These are phyloP conservation scores for Muntiacus reevesi DNA, from an alignment of 2,113 vertebrate genomes.

Conservation along the genomic window DNA sequence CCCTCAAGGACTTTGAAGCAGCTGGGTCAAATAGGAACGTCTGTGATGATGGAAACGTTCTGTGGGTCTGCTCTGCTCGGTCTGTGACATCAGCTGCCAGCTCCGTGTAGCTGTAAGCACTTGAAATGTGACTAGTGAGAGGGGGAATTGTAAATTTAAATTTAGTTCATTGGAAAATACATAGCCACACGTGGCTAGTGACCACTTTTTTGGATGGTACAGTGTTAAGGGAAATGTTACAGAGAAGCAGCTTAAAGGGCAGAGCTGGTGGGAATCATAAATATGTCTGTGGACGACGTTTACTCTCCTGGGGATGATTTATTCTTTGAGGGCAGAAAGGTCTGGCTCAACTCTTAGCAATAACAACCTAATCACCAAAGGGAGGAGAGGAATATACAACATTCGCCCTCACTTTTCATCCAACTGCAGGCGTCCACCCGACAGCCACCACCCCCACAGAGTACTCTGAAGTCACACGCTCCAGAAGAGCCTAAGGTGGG, in stretches of 20 bases:
- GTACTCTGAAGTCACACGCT: not conserved
- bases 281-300: constrained; percentile 70
- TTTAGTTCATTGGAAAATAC: not conserved
- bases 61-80: not conserved
- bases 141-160: not conserved
- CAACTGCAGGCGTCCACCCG: not conserved
- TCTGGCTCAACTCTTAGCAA: constrained; percentile 73
- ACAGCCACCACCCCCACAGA: not conserved
- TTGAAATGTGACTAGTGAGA: not conserved
- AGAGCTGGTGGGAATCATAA: constrained; percentile 64
- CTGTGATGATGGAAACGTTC: not conserved
- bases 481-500: not conserved
- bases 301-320: constrained; percentile 78
- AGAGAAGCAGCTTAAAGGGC: constrained; percentile 73
- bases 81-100: not conserved
- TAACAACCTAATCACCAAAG: constrained; percentile 54
- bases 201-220: not conserved
- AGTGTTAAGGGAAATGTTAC: constrained; percentile 34
- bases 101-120: not conserved
- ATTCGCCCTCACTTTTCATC: not conserved
- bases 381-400: not conserved
- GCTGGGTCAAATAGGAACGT: not conserved
- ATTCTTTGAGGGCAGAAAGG: constrained; percentile 72
- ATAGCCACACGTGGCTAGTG: not conserved
- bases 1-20: not conserved